Evolutionary conservation across 2,888 invertebrate genomes (phyloP).

Genomic region (Sminthurinus aureus): DNA sequence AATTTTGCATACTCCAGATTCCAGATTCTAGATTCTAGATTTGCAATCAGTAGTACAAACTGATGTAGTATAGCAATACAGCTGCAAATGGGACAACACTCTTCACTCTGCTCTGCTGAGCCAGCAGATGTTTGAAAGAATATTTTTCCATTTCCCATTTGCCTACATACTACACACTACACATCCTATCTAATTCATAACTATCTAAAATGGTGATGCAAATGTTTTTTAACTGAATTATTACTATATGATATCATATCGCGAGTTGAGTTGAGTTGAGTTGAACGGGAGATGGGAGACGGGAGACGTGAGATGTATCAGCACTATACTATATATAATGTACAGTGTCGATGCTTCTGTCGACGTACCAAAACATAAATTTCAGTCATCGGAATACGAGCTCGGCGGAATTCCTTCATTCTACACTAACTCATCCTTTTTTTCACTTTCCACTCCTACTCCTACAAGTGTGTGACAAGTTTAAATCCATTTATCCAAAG

Average conservation of each 20-base stretch:
- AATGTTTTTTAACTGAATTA: neutral
- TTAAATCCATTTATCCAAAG: neutral
- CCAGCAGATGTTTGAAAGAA: neutral
- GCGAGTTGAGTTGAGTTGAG: too few relatives aligned
- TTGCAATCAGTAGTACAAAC: neutral
- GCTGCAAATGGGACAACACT: too few relatives aligned
- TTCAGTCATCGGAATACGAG: neutral
- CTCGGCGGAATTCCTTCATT: neutral
- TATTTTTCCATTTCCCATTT: neutral
- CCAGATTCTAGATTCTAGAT: neutral
- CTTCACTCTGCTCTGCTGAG: too few relatives aligned
- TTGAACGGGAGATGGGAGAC: too few relatives aligned
- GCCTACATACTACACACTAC: neutral
- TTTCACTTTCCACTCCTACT: neutral
- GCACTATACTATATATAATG: neutral
- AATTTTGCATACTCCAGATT: neutral
- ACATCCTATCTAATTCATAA: too few relatives aligned
- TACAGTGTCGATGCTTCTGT: neutral
- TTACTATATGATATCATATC: neutral
- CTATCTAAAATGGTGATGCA: neutral
- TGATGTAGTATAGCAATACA: too few relatives aligned
- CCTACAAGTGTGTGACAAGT: neutral
- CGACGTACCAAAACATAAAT: neutral
- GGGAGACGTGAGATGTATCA: too few relatives aligned
- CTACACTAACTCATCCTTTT: neutral